phyloP scores from a whole-genome alignment of 2,797 vertebrate genomes.

The Enteromius argenteus region DNA sequence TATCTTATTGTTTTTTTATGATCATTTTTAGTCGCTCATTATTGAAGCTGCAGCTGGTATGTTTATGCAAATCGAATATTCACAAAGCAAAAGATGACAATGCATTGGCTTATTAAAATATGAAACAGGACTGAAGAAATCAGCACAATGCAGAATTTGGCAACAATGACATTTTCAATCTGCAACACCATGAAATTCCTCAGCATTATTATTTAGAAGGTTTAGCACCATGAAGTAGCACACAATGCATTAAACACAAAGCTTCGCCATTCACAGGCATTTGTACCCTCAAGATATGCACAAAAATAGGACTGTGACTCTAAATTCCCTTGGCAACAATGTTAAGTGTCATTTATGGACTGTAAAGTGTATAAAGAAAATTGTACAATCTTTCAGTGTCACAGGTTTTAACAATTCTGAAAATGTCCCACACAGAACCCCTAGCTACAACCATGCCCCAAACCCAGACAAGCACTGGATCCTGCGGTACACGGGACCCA shows the following conservation, averaged over 20 bases:
- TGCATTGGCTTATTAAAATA: conserved; percentile 34
- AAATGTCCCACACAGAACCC: conserved; percentile 81
- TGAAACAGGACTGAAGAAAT: conserved; percentile 30
- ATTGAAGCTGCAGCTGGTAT: conserved; percentile 55
- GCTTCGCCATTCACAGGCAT: not conserved
- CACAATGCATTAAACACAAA: conserved; percentile 32
- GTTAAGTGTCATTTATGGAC: not conserved
- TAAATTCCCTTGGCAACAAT: not conserved
- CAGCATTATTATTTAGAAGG: conserved; percentile 1
- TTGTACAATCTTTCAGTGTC: not conserved
- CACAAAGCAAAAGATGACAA: conserved; percentile 25
- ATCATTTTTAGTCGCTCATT: conserved; percentile 60
- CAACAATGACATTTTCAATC: conserved; percentile 27
- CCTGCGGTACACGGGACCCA: conserved; percentile 94
- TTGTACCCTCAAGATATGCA: conserved; percentile 10
- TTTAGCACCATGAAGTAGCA: conserved; percentile 7
- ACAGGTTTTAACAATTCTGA: not conserved
- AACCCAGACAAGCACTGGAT: conserved; percentile 99
- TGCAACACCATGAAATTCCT: conserved; percentile 8
- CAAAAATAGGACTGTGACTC: not conserved
- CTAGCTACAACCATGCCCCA: conserved; percentile 96
- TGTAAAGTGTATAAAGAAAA: not conserved
- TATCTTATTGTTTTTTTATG: conserved; percentile 36
- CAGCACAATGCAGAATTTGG: conserved; percentile 34
- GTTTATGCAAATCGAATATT: conserved; percentile 64